phyloP scores from a whole-genome alignment of 2,113 vertebrate genomes.

The Natator depressus region DNA sequence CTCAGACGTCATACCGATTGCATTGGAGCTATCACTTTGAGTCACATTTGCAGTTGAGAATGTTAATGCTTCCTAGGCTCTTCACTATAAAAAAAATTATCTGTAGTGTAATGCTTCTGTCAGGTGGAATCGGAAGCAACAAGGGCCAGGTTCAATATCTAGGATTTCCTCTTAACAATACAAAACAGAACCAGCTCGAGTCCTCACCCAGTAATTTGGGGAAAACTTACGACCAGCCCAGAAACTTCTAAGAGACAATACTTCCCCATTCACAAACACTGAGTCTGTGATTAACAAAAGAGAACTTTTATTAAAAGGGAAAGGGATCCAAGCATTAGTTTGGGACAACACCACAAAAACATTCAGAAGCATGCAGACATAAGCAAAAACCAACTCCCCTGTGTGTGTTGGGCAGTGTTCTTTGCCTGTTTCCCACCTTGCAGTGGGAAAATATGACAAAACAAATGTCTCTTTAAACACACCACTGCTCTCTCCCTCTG shows the following conservation, averaged over 20 bases:
- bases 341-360: background rate
- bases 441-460: background rate
- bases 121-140: background rate
- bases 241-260: background rate
- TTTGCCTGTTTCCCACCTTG: background rate
- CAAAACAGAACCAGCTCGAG: background rate
- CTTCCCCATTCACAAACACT: background rate
- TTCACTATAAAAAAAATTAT: background rate
- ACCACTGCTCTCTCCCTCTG: background rate
- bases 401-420: background rate
- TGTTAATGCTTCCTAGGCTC: background rate
- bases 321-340: background rate
- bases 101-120: background rate
- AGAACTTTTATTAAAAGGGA: background rate
- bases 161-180: background rate
- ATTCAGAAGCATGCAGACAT: background rate
- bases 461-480: background rate
- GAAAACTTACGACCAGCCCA: background rate
- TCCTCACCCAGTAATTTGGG: background rate
- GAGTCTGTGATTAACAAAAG: background rate
- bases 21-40: background rate
- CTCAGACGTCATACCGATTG: background rate
- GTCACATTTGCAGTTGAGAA: background rate
- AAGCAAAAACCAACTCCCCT: background rate
- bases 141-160: background rate